These are phyloP conservation scores for Pycnonotus jocosus DNA, from an alignment of 2,113 vertebrate species.

Conservation along the genomic window DNA sequence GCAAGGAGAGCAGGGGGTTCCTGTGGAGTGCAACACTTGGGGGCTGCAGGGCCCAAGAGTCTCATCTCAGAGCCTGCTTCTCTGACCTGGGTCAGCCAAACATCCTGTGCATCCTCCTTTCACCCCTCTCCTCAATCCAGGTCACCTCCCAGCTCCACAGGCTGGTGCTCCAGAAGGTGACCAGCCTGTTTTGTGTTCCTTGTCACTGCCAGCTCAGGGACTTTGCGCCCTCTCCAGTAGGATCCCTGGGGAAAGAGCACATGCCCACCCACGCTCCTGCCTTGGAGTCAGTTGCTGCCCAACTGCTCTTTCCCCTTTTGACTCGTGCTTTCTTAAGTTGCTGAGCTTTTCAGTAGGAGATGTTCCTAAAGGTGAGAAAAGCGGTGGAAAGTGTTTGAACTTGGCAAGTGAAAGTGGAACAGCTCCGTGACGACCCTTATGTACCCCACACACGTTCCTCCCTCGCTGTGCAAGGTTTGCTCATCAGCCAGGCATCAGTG, in stretches of 20 bases:
- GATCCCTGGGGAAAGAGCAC: background rate
- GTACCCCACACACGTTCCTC: background rate
- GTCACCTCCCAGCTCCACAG: background rate
- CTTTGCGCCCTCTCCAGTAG: background rate
- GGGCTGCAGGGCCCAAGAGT: background rate
- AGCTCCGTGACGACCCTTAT: accelerated
- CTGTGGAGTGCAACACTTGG: background rate
- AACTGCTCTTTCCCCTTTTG: background rate
- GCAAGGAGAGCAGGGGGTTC: background rate
- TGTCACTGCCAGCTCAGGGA: background rate
- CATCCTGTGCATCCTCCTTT: background rate
- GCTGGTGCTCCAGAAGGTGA: background rate
- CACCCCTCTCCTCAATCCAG: background rate
- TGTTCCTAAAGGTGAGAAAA: constrained; percentile 35
- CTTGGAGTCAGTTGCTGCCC: background rate
- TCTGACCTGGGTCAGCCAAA: background rate
- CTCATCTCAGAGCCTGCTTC: background rate
- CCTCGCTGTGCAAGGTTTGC: background rate
- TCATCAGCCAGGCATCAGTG: background rate
- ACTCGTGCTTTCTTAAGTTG: background rate
- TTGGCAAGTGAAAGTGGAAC: background rate
- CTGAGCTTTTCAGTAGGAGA: background rate
- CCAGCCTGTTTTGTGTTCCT: background rate
- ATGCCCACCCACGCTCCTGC: background rate
- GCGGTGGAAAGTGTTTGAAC: background rate